phyloP scores from a whole-genome alignment of 2,797 vertebrate species.

The Dendrocincla fuliginosa region DNA sequence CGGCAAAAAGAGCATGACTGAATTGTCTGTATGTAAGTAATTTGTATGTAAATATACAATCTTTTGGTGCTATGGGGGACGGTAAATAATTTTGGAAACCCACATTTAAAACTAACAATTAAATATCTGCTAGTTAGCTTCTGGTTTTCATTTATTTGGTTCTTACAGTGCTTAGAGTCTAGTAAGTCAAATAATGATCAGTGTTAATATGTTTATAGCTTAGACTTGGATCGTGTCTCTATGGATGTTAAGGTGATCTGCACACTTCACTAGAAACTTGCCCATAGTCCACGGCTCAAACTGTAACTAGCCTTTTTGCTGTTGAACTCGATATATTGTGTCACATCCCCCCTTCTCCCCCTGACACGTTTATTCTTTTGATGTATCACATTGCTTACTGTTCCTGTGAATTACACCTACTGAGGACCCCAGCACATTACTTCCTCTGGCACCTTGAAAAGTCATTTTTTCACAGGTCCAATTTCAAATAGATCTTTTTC shows the following conservation, averaged over 20 bases:
- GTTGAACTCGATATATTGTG: not conserved
- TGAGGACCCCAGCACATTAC: not conserved
- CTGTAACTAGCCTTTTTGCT: not conserved
- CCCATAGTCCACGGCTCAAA: not conserved
- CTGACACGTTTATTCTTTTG: not conserved
- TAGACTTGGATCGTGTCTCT: not conserved
- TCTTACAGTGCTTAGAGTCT: not conserved
- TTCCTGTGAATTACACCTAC: not conserved
- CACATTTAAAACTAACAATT: not conserved
- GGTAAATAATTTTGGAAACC: not conserved
- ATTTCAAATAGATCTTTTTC: not conserved
- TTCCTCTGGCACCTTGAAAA: not conserved
- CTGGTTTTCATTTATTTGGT: not conserved
- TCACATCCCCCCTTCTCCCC: not conserved
- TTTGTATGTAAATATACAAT: not conserved
- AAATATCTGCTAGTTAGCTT: not conserved
- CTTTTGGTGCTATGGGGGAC: not conserved
- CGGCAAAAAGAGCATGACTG: not conserved
- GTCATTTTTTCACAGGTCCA: not conserved
- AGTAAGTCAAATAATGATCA: not conserved
- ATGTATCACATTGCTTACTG: not conserved
- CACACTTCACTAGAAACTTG: not conserved
- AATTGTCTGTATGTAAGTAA: not conserved
- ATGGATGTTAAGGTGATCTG: not conserved
- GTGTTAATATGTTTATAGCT: not conserved